Percentiles rank a stretch among this genome's conserved stretches.
Conservation (phyloP, 2,888 invertebrate species). For the Listrodromus nycthemerus region DNA sequence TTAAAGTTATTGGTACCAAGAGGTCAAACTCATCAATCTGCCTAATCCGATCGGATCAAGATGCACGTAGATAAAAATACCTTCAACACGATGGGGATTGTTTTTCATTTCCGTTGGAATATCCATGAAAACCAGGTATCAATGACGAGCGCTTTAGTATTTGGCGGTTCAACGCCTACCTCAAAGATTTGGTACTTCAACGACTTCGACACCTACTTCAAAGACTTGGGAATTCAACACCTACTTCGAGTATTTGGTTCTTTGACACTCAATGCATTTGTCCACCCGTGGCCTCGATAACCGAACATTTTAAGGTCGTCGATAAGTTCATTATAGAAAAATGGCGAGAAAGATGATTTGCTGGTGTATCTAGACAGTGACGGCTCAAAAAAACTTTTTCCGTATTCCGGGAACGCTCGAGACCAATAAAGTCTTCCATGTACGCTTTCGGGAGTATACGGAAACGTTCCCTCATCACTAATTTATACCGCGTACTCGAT, state of each 20-base stretch:
- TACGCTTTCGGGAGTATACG: constrained; percentile 50
- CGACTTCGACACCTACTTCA: neutral
- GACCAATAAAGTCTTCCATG: constrained; percentile 48
- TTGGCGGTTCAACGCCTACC: no score
- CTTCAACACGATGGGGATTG: neutral
- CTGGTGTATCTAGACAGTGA: neutral
- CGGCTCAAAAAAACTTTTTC: constrained; percentile 10
- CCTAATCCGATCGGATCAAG: neutral
- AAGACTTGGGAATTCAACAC: neutral
- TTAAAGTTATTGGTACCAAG: neutral
- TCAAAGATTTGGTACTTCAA: neutral
- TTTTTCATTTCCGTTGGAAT: neutral
- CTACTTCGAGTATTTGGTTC: no score
- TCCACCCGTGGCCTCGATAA: neutral
- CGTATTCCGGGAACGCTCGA: constrained; percentile 51
- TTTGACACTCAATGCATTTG: no score
- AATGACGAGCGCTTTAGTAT: no score
- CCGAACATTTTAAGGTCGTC: no score
- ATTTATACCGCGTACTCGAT: constrained; percentile 51
- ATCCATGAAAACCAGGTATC: no score
- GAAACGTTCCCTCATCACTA: constrained; percentile 28
- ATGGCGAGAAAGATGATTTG: constrained; percentile 17
- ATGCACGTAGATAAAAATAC: neutral
- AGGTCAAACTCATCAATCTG: neutral
- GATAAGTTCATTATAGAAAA: neutral